phyloP scores from a whole-genome alignment of 2,888 invertebrate species.

The Epinotia nisella region DNA sequence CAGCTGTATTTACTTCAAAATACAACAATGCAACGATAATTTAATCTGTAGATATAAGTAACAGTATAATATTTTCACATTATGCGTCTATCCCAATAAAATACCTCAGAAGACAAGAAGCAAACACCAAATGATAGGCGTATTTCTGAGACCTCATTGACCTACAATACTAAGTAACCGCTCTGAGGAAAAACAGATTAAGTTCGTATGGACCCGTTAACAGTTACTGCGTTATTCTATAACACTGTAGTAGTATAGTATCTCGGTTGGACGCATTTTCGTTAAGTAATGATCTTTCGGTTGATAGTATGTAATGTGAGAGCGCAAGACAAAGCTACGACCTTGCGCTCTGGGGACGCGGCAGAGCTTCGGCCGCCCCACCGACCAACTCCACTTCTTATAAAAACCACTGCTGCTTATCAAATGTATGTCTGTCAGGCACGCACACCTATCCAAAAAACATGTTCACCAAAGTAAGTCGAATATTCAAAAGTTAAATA shows the following conservation, averaged over 20 bases:
- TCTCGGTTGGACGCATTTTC: slow-evolving; percentile 72
- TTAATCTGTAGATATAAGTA: neutral
- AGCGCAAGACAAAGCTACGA: slow-evolving; percentile 78
- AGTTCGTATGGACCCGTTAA: neutral
- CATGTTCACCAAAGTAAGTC: slow-evolving; percentile 81
- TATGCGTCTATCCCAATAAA: neutral
- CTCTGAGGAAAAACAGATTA: slow-evolving; percentile 5
- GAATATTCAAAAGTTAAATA: slow-evolving; percentile 46
- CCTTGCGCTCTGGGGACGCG: slow-evolving; percentile 71
- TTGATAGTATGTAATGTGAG: slow-evolving; percentile 72
- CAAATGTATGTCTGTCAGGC: slow-evolving; percentile 79
- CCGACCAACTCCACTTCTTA: slow-evolving; percentile 70
- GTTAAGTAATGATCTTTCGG: slow-evolving; percentile 74
- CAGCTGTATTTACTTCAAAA: slow-evolving; percentile 2
- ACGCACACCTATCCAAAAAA: slow-evolving; percentile 73
- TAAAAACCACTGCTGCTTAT: slow-evolving; percentile 77
- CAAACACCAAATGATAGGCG: slow-evolving; percentile 31
- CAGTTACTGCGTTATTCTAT: slow-evolving; percentile 5
- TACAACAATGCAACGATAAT: neutral
- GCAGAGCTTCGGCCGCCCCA: slow-evolving; percentile 71
- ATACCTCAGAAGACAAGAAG: slow-evolving; percentile 35
- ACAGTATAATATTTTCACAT: slow-evolving; percentile 18
- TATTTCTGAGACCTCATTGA: slow-evolving; percentile 51
- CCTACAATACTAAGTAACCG: slow-evolving; percentile 59
- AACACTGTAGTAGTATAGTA: slow-evolving; percentile 51